These are phyloP conservation scores for Podargus strigoides DNA, from an alignment of 2,797 vertebrate genomes.

Conservation along the genomic window DNA sequence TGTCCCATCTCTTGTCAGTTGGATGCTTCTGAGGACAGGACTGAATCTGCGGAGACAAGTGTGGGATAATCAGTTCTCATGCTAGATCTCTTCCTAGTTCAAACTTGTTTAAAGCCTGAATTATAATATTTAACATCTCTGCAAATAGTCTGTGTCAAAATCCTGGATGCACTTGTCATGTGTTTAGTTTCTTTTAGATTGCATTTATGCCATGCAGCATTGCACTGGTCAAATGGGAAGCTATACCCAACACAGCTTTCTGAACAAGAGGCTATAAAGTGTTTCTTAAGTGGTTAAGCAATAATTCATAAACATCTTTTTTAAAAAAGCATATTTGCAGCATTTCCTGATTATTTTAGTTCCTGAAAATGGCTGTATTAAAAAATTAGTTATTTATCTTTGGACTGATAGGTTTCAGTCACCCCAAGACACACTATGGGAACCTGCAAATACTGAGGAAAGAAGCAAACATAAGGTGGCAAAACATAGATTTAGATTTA, in stretches of 20 bases:
- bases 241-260: not conserved
- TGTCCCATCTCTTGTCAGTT: not conserved
- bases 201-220: fast-evolving
- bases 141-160: not conserved
- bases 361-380: not conserved
- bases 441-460: not conserved
- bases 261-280: not conserved
- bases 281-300: not conserved
- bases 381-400: not conserved
- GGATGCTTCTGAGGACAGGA: not conserved
- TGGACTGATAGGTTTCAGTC: not conserved
- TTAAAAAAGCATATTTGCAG: not conserved
- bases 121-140: not conserved
- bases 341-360: constrained; percentile 23
- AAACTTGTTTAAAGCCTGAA: not conserved
- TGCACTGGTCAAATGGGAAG: not conserved
- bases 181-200: not conserved
- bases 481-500: not conserved
- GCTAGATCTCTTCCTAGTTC: not conserved
- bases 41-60: not conserved
- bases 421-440: not conserved
- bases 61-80: not conserved
- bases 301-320: not conserved
- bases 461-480: not conserved
- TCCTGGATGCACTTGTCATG: not conserved